Base-by-base conservation (phyloP, 2,797 vertebrate species). In the Characodon lateralis region DNA sequence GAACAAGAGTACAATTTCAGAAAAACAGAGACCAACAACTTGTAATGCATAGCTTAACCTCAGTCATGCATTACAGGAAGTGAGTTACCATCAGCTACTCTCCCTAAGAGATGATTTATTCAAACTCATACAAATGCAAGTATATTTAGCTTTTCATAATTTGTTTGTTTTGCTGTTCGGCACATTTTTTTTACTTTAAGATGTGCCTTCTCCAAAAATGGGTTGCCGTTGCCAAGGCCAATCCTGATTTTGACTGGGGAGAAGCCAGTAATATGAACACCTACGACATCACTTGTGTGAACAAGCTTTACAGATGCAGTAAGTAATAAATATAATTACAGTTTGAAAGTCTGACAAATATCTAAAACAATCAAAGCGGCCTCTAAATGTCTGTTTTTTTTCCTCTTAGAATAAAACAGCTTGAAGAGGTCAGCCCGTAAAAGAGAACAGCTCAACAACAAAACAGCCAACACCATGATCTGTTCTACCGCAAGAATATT, bases 31-130 rank as follows among this genome's bases (percentile, higher is more conserved):
- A 93, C 92, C 0, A 89, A 92, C 82, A 93, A 93, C 85, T 43
- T 92, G 61, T 31, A 31, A 31, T 31, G 31, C 31, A 31, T 31
- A 2, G 2, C 87, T 92, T 87, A 31, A 20, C 51, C 4, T 93
- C 92, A 2, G 46, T 92, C 61, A 90, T 92, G 92, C 89, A 92
- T 0, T 91, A 91, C 69, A 13, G 20, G 58, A 90, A 80, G 92
- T 92, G 7, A 89, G 89, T 90, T 63, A 3, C 58, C 14, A 28
- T 2, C 5, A 61, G 6, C 58, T 18, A 6, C 2, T 61, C 26
- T 31, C 58, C 26, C 26, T 16, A 61, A 2, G 6, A 61, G 1
- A 6, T 2, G 26, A 61, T 14, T 59, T 6, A 26, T 31, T 16
- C 58, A 61, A 31, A 31, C 58, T 61, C 1, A 14, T 59, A 12